Percentiles rank a stretch among this genome's conserved stretches.
Evolutionary conservation across 1,140 invertebrate species (phyloP).

Genomic region (Stegodyphus mimosarum): DNA sequence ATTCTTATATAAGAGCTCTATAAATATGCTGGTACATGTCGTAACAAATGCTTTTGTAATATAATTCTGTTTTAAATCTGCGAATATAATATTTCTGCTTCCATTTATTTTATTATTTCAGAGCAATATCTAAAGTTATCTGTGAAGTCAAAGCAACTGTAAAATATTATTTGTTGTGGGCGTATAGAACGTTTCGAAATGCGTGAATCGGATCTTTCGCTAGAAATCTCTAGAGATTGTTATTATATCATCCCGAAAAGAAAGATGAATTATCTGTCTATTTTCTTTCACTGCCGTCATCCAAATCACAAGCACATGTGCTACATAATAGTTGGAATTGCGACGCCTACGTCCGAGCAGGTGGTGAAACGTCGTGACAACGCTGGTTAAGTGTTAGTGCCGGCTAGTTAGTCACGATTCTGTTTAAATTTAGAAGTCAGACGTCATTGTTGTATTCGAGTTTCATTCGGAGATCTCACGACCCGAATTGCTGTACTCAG

Average conservation of each 20-base stretch:
- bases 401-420: slow-evolving; percentile 20
- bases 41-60: no score
- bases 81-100: no score
- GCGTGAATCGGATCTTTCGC: slow-evolving; percentile 31
- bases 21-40: no score
- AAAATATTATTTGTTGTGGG: slow-evolving; percentile 1
- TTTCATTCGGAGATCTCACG: slow-evolving; percentile 20
- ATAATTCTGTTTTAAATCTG: no score
- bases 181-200: slow-evolving; percentile 8
- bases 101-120: no score
- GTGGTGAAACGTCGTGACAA: slow-evolving; percentile 39
- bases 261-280: slow-evolving; percentile 35
- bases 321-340: neutral
- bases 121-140: no score
- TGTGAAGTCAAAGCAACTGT: no score
- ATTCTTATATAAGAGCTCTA: no score
- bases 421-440: slow-evolving; percentile 39
- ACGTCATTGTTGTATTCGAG: slow-evolving; percentile 11
- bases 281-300: neutral
- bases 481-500: neutral
- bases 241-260: slow-evolving; percentile 41
- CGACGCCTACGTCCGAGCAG: slow-evolving; percentile 30
- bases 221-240: slow-evolving; percentile 12
- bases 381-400: neutral
- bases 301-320: neutral